phyloP scores from a whole-genome alignment of 1,140 invertebrate genomes.

The Cotesia vestalis region DNA sequence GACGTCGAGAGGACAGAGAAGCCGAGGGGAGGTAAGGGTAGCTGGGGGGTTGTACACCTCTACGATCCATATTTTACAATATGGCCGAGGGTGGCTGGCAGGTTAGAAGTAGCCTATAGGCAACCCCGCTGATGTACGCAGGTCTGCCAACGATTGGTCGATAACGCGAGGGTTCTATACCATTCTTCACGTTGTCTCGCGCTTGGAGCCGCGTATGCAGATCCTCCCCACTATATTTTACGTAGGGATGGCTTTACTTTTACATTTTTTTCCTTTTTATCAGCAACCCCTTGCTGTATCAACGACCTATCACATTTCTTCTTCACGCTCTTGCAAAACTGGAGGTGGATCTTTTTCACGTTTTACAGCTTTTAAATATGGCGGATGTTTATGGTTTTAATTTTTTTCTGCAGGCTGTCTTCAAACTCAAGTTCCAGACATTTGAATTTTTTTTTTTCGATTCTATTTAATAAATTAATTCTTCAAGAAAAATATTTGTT shows the following conservation, averaged over 20 bases:
- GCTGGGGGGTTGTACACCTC: constrained; percentile 32
- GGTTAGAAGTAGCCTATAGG: constrained; percentile 39
- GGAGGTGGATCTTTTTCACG: constrained; percentile 29
- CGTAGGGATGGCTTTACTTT: background rate
- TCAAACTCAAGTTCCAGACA: no score
- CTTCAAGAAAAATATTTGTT: no score
- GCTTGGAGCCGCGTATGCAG: background rate
- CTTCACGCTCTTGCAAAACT: constrained; percentile 7
- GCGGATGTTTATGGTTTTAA: constrained; percentile 1
- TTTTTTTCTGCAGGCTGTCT: background rate
- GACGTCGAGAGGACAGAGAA: constrained; percentile 4
- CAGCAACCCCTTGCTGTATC: constrained; percentile 20
- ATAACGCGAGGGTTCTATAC: constrained; percentile 29
- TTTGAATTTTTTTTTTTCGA: no score
- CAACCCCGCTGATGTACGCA: constrained; percentile 40
- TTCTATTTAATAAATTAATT: no score
- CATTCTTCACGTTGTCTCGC: constrained; percentile 12
- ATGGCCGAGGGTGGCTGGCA: constrained; percentile 41
- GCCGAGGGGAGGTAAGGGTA: constrained; percentile 22
- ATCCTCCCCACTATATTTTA: background rate
- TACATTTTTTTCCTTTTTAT: no score
- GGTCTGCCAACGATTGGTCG: constrained; percentile 42
- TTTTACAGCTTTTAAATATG: constrained; percentile 23
- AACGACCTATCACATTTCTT: constrained; percentile 33
- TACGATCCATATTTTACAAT: constrained; percentile 43